Evolutionary conservation across 2,888 invertebrate genomes (phyloP).

Genomic region (Ptychoptera contaminata): DNA sequence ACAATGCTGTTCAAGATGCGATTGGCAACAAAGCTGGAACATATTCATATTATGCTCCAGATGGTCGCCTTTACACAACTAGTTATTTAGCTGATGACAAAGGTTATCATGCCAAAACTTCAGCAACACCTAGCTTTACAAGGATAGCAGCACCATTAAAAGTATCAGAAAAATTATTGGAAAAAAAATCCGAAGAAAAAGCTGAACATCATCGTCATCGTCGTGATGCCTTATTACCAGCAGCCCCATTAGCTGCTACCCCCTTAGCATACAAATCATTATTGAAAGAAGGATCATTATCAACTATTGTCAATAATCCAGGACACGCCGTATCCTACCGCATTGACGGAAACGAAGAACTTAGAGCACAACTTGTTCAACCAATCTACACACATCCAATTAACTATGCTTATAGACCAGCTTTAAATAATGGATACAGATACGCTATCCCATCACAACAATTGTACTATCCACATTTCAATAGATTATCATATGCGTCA

Average conservation of each 20-base stretch:
- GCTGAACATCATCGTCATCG: slow-evolving; percentile 8
- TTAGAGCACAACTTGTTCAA: neutral
- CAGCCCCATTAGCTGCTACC: slow-evolving; percentile 5
- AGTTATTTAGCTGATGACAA: slow-evolving; percentile 31
- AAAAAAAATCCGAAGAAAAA: slow-evolving; percentile 6
- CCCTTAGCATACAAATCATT: slow-evolving; percentile 9
- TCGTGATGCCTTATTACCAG: neutral
- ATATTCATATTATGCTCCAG: slow-evolving; percentile 32
- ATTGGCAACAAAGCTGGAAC: slow-evolving; percentile 29
- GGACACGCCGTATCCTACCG: slow-evolving; percentile 30
- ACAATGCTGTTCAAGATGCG: slow-evolving; percentile 26
- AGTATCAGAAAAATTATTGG: no score
- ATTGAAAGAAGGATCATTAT: slow-evolving; percentile 20
- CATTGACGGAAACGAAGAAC: slow-evolving; percentile 16
- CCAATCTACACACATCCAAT: no score
- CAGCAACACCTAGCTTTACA: slow-evolving; percentile 23
- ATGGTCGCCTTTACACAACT: slow-evolving; percentile 29
- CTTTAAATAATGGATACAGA: no score
- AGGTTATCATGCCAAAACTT: slow-evolving; percentile 30
- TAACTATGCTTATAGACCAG: no score
- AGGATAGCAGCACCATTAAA: neutral
- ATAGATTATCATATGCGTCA: no score
- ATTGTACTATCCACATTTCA: no score
- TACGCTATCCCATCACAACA: no score
- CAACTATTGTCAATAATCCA: slow-evolving; percentile 28